These are phyloP conservation scores for Ennomos quercinarius DNA, from an alignment of 2,888 invertebrate genomes.

Conservation along the genomic window DNA sequence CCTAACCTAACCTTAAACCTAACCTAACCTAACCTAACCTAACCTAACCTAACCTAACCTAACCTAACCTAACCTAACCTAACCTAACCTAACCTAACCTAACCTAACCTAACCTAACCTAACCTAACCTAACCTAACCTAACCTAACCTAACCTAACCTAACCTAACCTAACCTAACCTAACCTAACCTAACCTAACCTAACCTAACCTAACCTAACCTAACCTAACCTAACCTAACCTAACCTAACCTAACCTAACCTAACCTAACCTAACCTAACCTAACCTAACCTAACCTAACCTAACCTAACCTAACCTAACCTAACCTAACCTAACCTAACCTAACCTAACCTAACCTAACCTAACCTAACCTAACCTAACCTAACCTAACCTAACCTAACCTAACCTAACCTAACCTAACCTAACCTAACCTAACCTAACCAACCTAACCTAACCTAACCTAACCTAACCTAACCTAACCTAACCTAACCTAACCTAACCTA, in stretches of 20 bases:
- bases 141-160: constrained; percentile 26
- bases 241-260: constrained; percentile 32
- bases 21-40: constrained; percentile 31
- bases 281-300: constrained; percentile 15
- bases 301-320: constrained; percentile 20
- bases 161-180: constrained; percentile 23
- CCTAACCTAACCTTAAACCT: constrained; percentile 27
- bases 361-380: constrained; percentile 27
- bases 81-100: constrained; percentile 26
- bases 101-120: constrained; percentile 23
- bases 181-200: constrained; percentile 32
- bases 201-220: constrained; percentile 32
- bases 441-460: constrained; percentile 28
- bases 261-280: constrained; percentile 24
- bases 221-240: constrained; percentile 34
- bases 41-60: constrained; percentile 29
- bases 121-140: constrained; percentile 25
- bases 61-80: constrained; percentile 17
- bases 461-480: constrained; percentile 32
- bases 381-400: constrained; percentile 44
- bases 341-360: constrained; percentile 26
- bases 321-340: constrained; percentile 22
- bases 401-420: constrained; percentile 35
- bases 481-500: constrained; percentile 27
- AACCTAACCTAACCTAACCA: constrained; percentile 28